Evolutionary conservation across 1,140 invertebrate species (phyloP).

Genomic region (Drosophila sulfurigaster): DNA sequence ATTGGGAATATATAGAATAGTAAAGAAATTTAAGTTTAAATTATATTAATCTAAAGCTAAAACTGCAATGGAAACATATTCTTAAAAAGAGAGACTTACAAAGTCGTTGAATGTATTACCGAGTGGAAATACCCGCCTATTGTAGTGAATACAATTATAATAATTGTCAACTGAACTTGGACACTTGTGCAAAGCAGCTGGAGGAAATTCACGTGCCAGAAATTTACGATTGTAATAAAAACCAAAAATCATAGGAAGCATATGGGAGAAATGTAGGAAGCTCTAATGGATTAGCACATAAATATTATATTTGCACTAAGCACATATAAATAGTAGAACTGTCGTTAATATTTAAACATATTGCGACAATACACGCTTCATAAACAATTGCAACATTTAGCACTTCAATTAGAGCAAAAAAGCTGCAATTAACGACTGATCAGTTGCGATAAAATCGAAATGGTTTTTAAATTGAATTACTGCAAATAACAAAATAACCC

Average conservation of each 20-base stretch:
- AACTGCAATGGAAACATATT: neutral
- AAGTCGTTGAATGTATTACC: neutral
- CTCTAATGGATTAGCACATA: conserved; percentile 14
- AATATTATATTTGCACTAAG: conserved; percentile 21
- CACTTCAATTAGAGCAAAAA: conserved; percentile 34
- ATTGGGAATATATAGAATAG: neutral
- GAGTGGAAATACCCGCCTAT: neutral
- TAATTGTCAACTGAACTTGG: neutral
- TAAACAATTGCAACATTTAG: conserved; percentile 17
- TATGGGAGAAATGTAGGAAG: conserved; percentile 17
- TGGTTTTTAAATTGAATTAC: conserved; percentile 58
- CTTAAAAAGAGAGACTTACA: neutral
- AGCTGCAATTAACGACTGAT: conserved; percentile 27
- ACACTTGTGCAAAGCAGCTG: conserved; percentile 49
- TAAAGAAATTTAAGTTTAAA: neutral
- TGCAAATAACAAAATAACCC: conserved; percentile 15
- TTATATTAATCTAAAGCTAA: neutral
- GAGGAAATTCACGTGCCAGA: conserved; percentile 26
- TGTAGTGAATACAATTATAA: neutral
- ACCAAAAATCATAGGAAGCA: conserved; percentile 3
- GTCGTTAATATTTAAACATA: conserved; percentile 2
- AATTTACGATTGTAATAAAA: conserved; percentile 26
- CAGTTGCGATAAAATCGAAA: conserved; percentile 52
- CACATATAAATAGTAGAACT: conserved; percentile 2
- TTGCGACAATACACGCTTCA: conserved; percentile 2